These are phyloP conservation scores for Machimus rusticus DNA, from an alignment of 2,888 invertebrate genomes.

Conservation along the genomic window DNA sequence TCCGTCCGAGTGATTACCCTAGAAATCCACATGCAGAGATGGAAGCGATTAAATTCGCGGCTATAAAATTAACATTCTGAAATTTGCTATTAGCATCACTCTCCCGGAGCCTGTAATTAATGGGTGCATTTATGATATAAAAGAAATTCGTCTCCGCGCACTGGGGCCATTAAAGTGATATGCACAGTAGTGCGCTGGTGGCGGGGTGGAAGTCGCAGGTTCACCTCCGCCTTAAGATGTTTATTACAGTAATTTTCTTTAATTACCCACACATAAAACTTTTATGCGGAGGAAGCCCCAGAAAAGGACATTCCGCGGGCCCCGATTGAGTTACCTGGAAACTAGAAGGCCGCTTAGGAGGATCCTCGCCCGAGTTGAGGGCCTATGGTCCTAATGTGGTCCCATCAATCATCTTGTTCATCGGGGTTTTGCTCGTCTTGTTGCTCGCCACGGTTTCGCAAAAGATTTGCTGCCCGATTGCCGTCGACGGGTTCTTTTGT, in stretches of 20 bases:
- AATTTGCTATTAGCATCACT: not conserved
- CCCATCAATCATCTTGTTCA: conserved; percentile 39
- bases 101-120: not conserved
- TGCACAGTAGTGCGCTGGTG: conserved; percentile 22
- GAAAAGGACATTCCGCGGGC: conserved; percentile 2
- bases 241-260: conserved; percentile 41
- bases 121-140: not conserved
- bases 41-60: not conserved
- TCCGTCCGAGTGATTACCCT: not conserved
- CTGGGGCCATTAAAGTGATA: not conserved
- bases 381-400: conserved; percentile 30
- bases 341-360: conserved; percentile 15
- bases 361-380: not conserved
- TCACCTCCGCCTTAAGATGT: conserved; percentile 34
- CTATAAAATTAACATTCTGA: not conserved
- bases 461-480: conserved; percentile 29
- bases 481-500: not conserved
- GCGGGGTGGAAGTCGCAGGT: not conserved
- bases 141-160: not conserved
- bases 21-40: not conserved
- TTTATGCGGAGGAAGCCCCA: conserved; percentile 21
- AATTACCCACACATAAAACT: conserved; percentile 39
- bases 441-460: not conserved
- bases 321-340: conserved; percentile 33
- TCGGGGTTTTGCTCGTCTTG: conserved; percentile 23